Conservation (phyloP, 1,140 invertebrate genomes). For the Zophobas atratus region DNA sequence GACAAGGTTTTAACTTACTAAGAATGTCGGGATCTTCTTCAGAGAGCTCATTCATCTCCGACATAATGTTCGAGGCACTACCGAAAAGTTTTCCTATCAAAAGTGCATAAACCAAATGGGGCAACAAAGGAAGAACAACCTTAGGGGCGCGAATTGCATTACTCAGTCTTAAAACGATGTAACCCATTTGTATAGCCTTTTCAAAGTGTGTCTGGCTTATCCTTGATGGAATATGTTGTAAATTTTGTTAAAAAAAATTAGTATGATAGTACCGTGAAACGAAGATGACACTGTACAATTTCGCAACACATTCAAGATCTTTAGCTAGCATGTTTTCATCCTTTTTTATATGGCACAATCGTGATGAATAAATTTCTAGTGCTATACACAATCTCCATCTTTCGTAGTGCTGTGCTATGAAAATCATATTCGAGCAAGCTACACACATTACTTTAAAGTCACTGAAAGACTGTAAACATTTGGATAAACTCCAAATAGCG, state of each 20-base stretch:
- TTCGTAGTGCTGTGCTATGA: constrained; percentile 53
- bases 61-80: constrained; percentile 66
- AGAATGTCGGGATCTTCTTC: constrained; percentile 68
- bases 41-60: constrained; percentile 68
- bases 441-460: constrained; percentile 71
- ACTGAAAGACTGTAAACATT: constrained; percentile 68
- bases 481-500: constrained; percentile 72
- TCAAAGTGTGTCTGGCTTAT: constrained; percentile 64
- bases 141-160: constrained; percentile 63
- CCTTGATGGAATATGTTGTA: constrained; percentile 43
- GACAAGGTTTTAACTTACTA: constrained; percentile 56
- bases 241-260: constrained; percentile 2
- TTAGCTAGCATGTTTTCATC: constrained; percentile 65
- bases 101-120: constrained; percentile 66
- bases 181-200: constrained; percentile 67
- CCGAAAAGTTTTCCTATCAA: constrained; percentile 64
- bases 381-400: constrained; percentile 58
- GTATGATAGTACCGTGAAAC: constrained; percentile 67
- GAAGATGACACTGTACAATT: constrained; percentile 70
- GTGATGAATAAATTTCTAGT: constrained; percentile 66
- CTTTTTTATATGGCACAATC: constrained; percentile 67
- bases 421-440: constrained; percentile 71
- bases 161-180: constrained; percentile 65
- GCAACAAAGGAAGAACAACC: constrained; percentile 66
- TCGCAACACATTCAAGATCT: constrained; percentile 68